Base-by-base conservation (phyloP, 2,113 vertebrate species). In the Pardalotus punctatus region DNA sequence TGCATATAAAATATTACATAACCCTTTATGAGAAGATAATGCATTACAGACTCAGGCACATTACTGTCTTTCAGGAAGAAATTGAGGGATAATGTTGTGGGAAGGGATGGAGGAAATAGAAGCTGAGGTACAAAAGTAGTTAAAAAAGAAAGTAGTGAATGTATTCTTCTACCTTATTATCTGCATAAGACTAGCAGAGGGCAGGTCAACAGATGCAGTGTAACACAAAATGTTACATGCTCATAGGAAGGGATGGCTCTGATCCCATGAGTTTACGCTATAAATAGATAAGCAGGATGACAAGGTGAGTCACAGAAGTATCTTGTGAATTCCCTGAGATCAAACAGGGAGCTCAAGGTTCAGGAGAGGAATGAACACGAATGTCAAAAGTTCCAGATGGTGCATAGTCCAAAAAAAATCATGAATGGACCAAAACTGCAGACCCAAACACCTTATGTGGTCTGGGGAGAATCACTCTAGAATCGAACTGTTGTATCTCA, bases 1-100 rank as follows among this genome's bases (percentile, higher is more conserved):
- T 97, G 93, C 88, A 90, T 94, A 96, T 86, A 95, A 97, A 96
- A 96, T 94, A 94, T 95, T 96, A 96, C 93, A 96, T 94, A 96
- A 96, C 72, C 79, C 45, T 94, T 97, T 96, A 97, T 96, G 94
- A 95, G 96, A 92, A 88, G 82, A 92, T 97, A 97, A 97, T 97
- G 94, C 90, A 94, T 96, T 96, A 94, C 96, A 96, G 94, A 95
- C 86, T 94, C 95, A 83, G 80, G 69, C 86, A 90, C 65, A 93
- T 96, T 86, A 88, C 50, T 94, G 67, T 67, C 60, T 57, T 88
- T 71, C 93, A 97, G 93, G 93, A 96, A 97, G 96, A 96, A 95
- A 93, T 10, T 90, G 96, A 95, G 88, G 90, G 64, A 90, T 93
- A 93, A 93, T 95, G 60, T 42, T 86, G 76, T 93, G 90, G 76